A percentile compares a stretch with the other conserved stretches of the same genome.
Evolutionary conservation across 2,888 invertebrate species (phyloP).

Genomic region (Ophion ellenae): DNA sequence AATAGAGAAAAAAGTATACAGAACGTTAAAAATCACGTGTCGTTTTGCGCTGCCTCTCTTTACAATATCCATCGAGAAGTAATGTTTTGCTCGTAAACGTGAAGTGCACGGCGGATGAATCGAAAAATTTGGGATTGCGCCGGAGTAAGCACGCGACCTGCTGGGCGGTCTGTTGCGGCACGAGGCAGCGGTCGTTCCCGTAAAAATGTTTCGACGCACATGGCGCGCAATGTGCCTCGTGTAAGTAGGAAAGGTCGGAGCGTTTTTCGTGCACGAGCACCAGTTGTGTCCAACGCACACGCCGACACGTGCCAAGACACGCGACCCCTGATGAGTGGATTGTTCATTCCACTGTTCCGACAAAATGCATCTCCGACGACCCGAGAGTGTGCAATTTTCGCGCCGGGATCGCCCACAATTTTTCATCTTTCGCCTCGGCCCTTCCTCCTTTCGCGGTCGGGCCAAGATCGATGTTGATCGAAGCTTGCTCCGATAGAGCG

Average conservation of each 20-base stretch:
- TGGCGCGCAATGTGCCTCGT: constrained; percentile 63
- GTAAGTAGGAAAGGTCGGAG: constrained; percentile 78
- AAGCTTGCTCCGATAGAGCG: background rate
- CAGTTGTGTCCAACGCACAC: constrained; percentile 80
- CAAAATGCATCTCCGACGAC: constrained; percentile 58
- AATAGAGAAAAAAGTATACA: background rate
- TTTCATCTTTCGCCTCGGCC: constrained; percentile 53
- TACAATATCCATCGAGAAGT: constrained; percentile 45
- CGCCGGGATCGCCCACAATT: constrained; percentile 52
- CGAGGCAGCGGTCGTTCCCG: constrained; percentile 58
- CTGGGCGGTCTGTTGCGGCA: constrained; percentile 50
- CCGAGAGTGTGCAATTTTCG: constrained; percentile 39
- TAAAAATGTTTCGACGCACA: constrained; percentile 51
- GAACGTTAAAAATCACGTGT: background rate
- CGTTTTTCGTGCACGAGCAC: constrained; percentile 75
- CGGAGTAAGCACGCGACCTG: constrained; percentile 56
- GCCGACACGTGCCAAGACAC: constrained; percentile 81
- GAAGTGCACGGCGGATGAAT: constrained; percentile 31
- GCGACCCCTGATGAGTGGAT: constrained; percentile 81
- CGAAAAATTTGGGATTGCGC: constrained; percentile 39
- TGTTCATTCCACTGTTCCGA: constrained; percentile 81
- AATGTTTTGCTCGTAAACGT: constrained; percentile 51
- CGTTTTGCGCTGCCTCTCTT: constrained; percentile 13
- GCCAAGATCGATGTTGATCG: background rate
- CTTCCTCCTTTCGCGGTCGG: background rate